These are phyloP conservation scores for Casuarius casuarius DNA, from an alignment of 2,113 vertebrate genomes.

Conservation along the genomic window DNA sequence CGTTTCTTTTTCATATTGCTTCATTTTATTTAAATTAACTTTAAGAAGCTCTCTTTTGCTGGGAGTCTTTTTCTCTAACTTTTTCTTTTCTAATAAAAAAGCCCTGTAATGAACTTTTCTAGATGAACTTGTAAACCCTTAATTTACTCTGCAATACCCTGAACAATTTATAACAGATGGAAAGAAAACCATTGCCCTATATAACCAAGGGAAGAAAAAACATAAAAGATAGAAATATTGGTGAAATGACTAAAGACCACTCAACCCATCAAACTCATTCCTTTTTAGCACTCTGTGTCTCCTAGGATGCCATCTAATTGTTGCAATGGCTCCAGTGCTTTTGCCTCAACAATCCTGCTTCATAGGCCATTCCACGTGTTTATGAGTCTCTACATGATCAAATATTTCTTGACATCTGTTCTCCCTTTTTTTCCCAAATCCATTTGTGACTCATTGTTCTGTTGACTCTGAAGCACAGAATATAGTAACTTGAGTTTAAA, in stretches of 20 bases:
- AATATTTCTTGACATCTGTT: slow-evolving; percentile 40
- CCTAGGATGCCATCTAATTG: slow-evolving; percentile 8
- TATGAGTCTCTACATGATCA: slow-evolving; percentile 17
- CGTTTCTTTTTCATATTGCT: background rate
- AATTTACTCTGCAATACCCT: background rate
- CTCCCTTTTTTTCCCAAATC: background rate
- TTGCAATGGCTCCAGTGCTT: background rate
- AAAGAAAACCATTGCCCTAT: background rate
- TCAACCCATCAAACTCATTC: background rate
- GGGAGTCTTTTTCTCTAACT: rapidly evolving
- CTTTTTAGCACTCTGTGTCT: background rate
- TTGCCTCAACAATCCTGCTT: background rate
- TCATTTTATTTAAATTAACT: background rate
- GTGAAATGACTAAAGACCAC: background rate
- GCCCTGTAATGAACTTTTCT: background rate
- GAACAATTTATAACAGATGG: slow-evolving; percentile 12
- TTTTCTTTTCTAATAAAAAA: background rate
- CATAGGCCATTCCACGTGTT: background rate
- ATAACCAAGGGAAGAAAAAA: background rate
- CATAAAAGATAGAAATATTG: background rate
- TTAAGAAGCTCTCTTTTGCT: background rate
- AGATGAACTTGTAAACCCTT: background rate
- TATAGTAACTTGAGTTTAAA: background rate
- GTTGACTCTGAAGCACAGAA: background rate
- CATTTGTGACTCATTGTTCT: slow-evolving; percentile 21